Evolutionary conservation across 2,888 invertebrate species (phyloP).

Genomic region (Brachylomia viminalis): DNA sequence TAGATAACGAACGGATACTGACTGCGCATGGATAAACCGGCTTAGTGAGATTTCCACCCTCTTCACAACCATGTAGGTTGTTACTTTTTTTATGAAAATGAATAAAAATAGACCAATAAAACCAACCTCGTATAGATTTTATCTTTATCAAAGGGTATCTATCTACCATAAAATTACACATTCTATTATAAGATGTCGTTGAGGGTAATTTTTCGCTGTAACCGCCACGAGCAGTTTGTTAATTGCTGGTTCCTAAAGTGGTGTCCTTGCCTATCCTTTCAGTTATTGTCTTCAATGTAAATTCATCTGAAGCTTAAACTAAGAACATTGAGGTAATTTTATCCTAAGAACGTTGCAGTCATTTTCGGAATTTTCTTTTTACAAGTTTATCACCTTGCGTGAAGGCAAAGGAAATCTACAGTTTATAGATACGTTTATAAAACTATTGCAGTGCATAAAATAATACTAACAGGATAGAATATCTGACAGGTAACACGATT

Average conservation of each 20-base stretch:
- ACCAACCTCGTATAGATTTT: background rate
- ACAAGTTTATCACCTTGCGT: background rate
- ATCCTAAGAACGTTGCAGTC: background rate
- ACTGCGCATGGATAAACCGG: constrained; percentile 42
- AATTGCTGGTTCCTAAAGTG: background rate
- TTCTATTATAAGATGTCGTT: background rate
- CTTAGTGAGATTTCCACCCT: constrained; percentile 25
- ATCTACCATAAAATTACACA: background rate
- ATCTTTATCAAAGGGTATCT: background rate
- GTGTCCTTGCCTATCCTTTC: background rate
- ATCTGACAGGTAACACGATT: constrained; percentile 24
- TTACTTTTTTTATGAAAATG: constrained; percentile 11
- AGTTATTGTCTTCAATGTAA: background rate
- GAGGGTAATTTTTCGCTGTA: background rate
- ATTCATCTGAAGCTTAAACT: background rate
- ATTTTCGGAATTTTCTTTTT: background rate
- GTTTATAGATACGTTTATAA: background rate
- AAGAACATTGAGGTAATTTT: background rate
- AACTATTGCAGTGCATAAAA: constrained; percentile 4
- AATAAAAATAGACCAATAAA: constrained; percentile 3
- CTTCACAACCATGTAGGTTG: constrained; percentile 1
- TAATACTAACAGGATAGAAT: constrained; percentile 13
- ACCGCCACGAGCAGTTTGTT: background rate
- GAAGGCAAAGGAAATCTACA: background rate
- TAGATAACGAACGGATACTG: constrained; percentile 31